Percentiles rank a stretch among this genome's conserved stretches.
Evolutionary conservation across 2,113 vertebrate genomes (phyloP).

Genomic region (Tamias sibiricus): DNA sequence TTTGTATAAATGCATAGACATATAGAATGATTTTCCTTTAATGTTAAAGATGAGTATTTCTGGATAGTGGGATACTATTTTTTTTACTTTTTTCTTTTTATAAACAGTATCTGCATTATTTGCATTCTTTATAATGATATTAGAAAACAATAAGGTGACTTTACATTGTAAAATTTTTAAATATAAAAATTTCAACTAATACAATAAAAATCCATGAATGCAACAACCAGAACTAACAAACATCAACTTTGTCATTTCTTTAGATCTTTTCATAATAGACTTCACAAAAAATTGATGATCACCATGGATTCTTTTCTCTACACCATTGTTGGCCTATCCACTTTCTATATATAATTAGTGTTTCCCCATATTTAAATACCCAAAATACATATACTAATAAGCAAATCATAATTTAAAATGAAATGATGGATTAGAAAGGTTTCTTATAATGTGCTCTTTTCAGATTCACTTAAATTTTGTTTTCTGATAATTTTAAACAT

Average conservation of each 20-base stretch:
- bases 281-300: neutral
- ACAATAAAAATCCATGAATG: neutral
- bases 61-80: neutral
- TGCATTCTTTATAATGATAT: neutral
- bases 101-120: neutral
- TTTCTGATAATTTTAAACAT: slow-evolving; percentile 52
- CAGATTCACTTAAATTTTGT: neutral
- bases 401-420: slow-evolving; percentile 38
- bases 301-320: neutral
- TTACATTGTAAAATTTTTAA: neutral
- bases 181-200: neutral
- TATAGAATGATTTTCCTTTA: neutral
- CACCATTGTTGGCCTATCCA: neutral
- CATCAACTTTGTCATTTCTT: neutral
- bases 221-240: slow-evolving; percentile 45
- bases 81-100: neutral
- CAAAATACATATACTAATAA: neutral
- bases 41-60: neutral
- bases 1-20: slow-evolving; percentile 8
- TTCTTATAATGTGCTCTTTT: neutral
- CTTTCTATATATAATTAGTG: neutral
- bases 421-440: slow-evolving; percentile 27
- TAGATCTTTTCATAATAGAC: neutral
- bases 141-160: slow-evolving; percentile 34
- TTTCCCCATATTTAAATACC: neutral